Evolutionary conservation across 2,797 vertebrate genomes (phyloP).

Genomic region (Glossophaga mutica): DNA sequence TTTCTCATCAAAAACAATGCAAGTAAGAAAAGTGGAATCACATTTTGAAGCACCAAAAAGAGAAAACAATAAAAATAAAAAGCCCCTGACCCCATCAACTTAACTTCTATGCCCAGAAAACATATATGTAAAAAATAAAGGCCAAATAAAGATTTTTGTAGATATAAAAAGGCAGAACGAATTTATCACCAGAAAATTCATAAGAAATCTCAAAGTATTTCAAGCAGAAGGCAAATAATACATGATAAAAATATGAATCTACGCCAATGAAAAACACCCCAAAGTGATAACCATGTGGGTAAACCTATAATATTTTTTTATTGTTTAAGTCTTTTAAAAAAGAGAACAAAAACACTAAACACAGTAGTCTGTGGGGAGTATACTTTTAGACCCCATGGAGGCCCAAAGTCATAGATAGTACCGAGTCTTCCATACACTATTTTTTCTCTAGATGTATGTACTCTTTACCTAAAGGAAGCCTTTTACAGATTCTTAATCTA

Average conservation of each 20-base stretch:
- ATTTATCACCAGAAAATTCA: not conserved
- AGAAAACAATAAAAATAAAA: not conserved
- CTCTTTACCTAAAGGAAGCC: not conserved
- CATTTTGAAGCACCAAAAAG: not conserved
- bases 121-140: not conserved
- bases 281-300: not conserved
- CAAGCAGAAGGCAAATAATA: not conserved
- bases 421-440: not conserved
- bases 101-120: not conserved
- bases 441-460: not conserved
- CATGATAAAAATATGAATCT: not conserved
- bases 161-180: not conserved
- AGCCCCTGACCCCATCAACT: not conserved
- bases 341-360: not conserved
- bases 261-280: not conserved
- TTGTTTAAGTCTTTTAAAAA: not conserved
- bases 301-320: not conserved
- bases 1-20: not conserved
- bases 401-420: not conserved
- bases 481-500: not conserved
- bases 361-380: not conserved
- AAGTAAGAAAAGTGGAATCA: not conserved
- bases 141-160: not conserved
- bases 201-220: not conserved
- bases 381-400: not conserved